Evolutionary conservation across 2,797 vertebrate species (phyloP).

Genomic region (Trematomus bernacchii): DNA sequence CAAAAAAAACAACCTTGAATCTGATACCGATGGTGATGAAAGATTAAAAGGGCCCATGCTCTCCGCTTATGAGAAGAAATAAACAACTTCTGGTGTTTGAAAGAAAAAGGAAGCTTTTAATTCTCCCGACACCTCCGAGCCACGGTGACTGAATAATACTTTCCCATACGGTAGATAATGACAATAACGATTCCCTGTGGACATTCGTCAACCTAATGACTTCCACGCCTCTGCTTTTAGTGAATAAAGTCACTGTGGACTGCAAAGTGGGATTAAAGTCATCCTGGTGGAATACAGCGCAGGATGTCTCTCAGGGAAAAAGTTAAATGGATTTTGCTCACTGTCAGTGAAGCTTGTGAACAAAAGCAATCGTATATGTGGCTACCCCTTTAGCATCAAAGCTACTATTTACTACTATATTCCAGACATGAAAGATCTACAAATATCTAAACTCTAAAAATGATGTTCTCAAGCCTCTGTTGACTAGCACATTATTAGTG

Average conservation of each 20-base stretch:
- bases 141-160: conserved; percentile 39
- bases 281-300: conserved; percentile 55
- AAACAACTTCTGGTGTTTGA: conserved; percentile 26
- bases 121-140: conserved; percentile 31
- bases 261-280: conserved; percentile 72
- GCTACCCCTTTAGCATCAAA: conserved; percentile 8
- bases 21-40: conserved; percentile 14
- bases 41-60: conserved; percentile 23
- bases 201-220: conserved; percentile 62
- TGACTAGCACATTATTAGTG: conserved; percentile 3
- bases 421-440: conserved; percentile 1
- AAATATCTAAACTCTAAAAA: background rate
- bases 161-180: conserved; percentile 40
- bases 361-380: conserved; percentile 23
- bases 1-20: background rate
- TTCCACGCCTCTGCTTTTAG: conserved; percentile 65
- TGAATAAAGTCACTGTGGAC: conserved; percentile 56
- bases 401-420: conserved; percentile 2
- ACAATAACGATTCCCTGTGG: conserved; percentile 50
- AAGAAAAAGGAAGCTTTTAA: conserved; percentile 32
- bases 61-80: conserved; percentile 1
- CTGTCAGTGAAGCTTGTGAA: conserved; percentile 31
- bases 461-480: background rate
- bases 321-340: conserved; percentile 62
- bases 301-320: conserved; percentile 56